A percentile compares a stretch with the other conserved stretches of the same genome.
Evolutionary conservation across 2,888 invertebrate species (phyloP).

Genomic region (Lacanobia oleracea): DNA sequence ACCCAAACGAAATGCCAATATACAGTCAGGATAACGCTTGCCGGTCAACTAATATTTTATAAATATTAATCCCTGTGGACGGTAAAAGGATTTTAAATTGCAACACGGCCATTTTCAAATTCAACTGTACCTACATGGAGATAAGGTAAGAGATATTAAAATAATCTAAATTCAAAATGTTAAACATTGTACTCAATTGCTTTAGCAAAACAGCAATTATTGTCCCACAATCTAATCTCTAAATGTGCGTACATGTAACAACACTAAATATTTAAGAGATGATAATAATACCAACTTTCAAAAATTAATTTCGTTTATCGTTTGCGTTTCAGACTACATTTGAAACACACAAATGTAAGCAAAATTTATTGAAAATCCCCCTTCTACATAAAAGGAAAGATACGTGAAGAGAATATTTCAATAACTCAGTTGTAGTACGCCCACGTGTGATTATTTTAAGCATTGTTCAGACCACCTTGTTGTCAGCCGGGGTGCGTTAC

Average conservation of each 20-base stretch:
- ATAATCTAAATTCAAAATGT: background rate
- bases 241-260: background rate
- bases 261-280: background rate
- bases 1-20: no score
- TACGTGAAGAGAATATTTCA: conserved; percentile 17
- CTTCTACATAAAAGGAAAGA: background rate
- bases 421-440: background rate
- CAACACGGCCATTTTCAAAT: background rate
- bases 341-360: conserved; percentile 8
- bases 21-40: no score
- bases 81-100: no score
- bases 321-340: background rate
- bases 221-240: background rate
- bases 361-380: conserved; percentile 20
- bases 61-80: background rate
- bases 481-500: no score
- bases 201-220: background rate
- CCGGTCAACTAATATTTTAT: no score
- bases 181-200: background rate
- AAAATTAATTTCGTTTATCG: background rate
- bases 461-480: no score
- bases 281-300: background rate
- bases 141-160: background rate
- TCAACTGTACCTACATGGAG: background rate
- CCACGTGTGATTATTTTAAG: background rate